Evolutionary conservation across 2,113 vertebrate species (phyloP), one percentile per base, ranked within the genome.

Genomic region (Anhinga anhinga): DNA sequence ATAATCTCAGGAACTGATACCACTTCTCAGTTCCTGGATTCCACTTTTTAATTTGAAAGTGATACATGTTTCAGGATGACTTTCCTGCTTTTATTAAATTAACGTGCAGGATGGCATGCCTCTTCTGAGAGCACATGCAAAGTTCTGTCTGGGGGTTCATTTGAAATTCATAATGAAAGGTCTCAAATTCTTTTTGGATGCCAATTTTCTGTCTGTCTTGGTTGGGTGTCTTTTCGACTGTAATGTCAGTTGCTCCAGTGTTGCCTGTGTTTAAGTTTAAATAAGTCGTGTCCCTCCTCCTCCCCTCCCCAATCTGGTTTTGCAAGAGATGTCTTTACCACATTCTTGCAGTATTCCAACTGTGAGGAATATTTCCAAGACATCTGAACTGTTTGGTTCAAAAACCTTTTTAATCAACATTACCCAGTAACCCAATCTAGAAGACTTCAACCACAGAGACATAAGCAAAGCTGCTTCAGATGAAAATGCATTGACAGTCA

Each of bases 1-100:
- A 45, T 81, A 92, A 95, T 96, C 88, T 87, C 67, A 71, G 86
- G 86, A 95, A 65, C 56, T 87, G 84, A 96, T 93, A 85, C 62
- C 32, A 14, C 53, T 91, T 80, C 78, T 92, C 52, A 69, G 45
- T 95, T 90, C 73, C 91, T 96, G 86, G 93, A 95, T 92, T 94
- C 72, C 21, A 49, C 56, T 72, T 76, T 79, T 94, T 94, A 94
- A 94, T 93, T 92, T 88, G 94, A 67, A 88, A 93, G 76, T 40
- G 56, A 93, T 97, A 83, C 62, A 15, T 45, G 77, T 84, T 92
- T 94, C 74, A 93, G 90, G 65, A 96, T 94, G 13, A 84, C 80
- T 88, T 91, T 91, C 72, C 30, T 92, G 50, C 61, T 59, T 91
- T 77, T 84, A 55, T 93, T 94, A 81, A 85, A 82, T 96, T 85